Evolutionary conservation across 2,888 invertebrate genomes (phyloP).

Genomic region (Notodromas monacha): DNA sequence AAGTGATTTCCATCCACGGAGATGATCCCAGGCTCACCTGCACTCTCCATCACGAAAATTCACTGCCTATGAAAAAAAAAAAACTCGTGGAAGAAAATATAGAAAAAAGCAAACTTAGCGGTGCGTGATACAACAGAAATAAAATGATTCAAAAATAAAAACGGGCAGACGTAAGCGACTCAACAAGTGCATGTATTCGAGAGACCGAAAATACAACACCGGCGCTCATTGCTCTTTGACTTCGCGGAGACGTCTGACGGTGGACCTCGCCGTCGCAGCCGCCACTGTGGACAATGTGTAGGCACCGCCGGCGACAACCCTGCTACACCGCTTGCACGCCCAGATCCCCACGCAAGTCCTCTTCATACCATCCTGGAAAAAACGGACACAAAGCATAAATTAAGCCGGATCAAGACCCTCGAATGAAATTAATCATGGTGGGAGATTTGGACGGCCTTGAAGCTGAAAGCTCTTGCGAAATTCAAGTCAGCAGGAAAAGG

Average conservation of each 20-base stretch:
- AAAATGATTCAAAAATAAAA: too few species aligned
- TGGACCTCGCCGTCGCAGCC: constrained; percentile 83
- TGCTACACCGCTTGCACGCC: constrained; percentile 85
- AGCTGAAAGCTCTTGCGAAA: neutral
- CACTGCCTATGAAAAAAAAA: too few species aligned
- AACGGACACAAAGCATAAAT: constrained; percentile 9
- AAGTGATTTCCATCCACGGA: too few species aligned
- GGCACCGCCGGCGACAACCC: constrained; percentile 77
- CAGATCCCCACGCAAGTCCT: constrained; percentile 89
- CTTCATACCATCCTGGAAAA: constrained; percentile 78
- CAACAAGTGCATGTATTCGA: too few species aligned
- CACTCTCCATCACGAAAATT: too few species aligned
- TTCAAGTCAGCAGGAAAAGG: neutral
- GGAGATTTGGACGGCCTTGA: too few species aligned
- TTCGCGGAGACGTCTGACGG: constrained; percentile 85
- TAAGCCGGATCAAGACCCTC: constrained; percentile 5
- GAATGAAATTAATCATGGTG: constrained; percentile 1
- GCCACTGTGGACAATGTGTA: constrained; percentile 97
- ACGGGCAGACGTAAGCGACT: too few species aligned
- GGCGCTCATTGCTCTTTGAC: constrained; percentile 24
- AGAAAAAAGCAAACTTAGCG: too few species aligned
- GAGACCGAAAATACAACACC: too few species aligned
- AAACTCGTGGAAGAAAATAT: too few species aligned
- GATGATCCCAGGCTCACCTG: too few species aligned
- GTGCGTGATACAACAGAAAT: too few species aligned